Evolutionary conservation across 2,113 vertebrate genomes (phyloP), one percentile per base, ranked within the genome.

Genomic region (Gymnocephalus cernua): DNA sequence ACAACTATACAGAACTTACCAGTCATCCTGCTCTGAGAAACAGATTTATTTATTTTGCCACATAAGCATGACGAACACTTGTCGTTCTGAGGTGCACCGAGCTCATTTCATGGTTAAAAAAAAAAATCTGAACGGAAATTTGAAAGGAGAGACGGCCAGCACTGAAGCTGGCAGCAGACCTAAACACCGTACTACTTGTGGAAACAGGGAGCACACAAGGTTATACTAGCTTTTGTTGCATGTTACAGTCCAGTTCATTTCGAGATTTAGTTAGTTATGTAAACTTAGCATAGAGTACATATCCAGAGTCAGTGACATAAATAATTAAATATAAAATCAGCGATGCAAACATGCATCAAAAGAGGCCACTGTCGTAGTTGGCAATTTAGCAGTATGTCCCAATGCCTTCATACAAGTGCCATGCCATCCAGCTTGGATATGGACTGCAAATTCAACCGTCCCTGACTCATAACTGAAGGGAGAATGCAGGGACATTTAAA

Each of bases 1-100:
- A 21, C 23, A 48, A 48, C 82, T 79, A 74, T 23, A 47, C 74
- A 80, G 44, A 67, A 89, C 93, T 89, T 80, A 93, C 93, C 89
- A 32, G 63, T 48, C 47, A 77, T 85, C 84, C 57, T 86, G 72
- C 41, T 86, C 70, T 88, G 85, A 72, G 51, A 41, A 3, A 41
- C 38, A 41, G 38, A 41, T 41, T 11, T 41, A 41, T 41, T 41
- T 41, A n/a, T 53, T 47, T 18, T 14, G 23, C 12, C 6, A 32
- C 14, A 23, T 38, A 12, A 56, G 25, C 3, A 18, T 8, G 41
- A 62, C 5, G 6, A 7, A 11, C 5, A 15, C 12, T 50, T 44
- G 18, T 6, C 18, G 8, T 47, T 54, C 25, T 12, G 2, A 50
- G 15, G 14, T n/a, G 41, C 13, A 15, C 12, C 25, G 23, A 72